A percentile compares a stretch with the other conserved stretches of the same genome.
These are phyloP conservation scores for Tringa solitaria DNA, from an alignment of 2,113 vertebrate genomes.

Conservation along the genomic window DNA sequence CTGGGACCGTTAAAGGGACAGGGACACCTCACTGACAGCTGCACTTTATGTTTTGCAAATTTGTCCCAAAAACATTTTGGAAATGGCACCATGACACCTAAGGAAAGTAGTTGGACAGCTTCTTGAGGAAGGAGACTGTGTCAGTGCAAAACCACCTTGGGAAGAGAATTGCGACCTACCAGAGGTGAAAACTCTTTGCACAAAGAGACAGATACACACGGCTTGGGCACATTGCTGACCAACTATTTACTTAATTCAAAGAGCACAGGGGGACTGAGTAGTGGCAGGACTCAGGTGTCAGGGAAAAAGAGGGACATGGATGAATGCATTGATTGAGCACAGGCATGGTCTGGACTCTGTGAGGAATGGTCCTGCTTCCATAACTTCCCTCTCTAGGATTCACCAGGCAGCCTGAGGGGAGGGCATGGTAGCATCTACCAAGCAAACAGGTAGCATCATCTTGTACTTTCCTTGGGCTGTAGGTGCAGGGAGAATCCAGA, in stretches of 20 bases:
- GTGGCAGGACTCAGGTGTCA: not conserved
- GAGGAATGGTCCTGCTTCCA: not conserved
- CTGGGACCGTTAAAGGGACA: not conserved
- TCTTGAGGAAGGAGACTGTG: not conserved
- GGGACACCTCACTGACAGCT: not conserved
- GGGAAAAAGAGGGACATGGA: not conserved
- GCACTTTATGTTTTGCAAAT: not conserved
- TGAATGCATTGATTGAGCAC: not conserved
- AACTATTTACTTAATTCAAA: not conserved
- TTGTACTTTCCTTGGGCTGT: not conserved
- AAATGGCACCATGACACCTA: not conserved
- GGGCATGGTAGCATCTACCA: not conserved
- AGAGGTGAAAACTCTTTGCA: not conserved
- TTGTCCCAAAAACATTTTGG: not conserved
- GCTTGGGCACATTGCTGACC: not conserved
- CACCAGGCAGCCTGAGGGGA: not conserved
- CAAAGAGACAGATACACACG: not conserved
- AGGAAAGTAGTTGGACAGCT: not conserved
- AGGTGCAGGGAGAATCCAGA: not conserved
- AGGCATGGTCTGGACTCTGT: not conserved
- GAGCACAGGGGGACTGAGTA: rapidly evolving
- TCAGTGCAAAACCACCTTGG: not conserved
- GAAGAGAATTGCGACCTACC: not conserved
- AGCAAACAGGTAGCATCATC: not conserved
- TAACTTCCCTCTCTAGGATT: not conserved